Base-by-base conservation (phyloP, 2,888 invertebrate species). In the Dryobotodes eremita region DNA sequence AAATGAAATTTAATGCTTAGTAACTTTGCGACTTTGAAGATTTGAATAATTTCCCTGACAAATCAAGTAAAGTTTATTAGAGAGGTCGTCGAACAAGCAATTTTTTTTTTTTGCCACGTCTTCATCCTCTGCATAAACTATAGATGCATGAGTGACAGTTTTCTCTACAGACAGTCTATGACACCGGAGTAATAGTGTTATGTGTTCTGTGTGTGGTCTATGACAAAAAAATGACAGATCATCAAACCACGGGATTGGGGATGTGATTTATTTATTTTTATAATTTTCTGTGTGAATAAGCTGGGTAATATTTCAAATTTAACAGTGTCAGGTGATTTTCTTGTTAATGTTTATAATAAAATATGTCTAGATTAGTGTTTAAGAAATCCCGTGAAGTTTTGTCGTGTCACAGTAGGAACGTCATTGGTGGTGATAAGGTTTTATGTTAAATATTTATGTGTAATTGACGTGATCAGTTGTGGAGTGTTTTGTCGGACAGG, bases 201-300 rank as follows among this genome's bases (percentile, higher is more conserved):
- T 36, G 31, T 36, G 3, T 1, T 36, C 31, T 36, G 31, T 36
- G 31, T 36, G 31, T 36, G 3, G 69, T 86, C 82, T 86, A 75
- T 88, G 87, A 80, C 81, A 80, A 83, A 89, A 86, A 84, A 91
- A 90, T 93, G 93, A 94, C 94, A 94, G 92, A 89, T 92, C 91
- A 92, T 89, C 90, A 89, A 88, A 92, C 91, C 92, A 94, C 93
- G 92, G 93, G 92, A 92, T 91, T 90, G 89, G 92, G 90, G 91
- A 92, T 93, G 90, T 93, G 91, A 93, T 90, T 90, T 92, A 91
- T 92, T 93, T 93, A 91, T 93, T 92, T 92, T 92, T 89, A 83
- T 87, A 83, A 90, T 91, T 92, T 94, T 90, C 89, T 92, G 90
- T 91, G 90, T 89, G 86, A 90, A 88, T 86, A 89, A 81, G 84